phyloP scores from a whole-genome alignment of 2,113 vertebrate species.

The Mirounga angustirostris region DNA sequence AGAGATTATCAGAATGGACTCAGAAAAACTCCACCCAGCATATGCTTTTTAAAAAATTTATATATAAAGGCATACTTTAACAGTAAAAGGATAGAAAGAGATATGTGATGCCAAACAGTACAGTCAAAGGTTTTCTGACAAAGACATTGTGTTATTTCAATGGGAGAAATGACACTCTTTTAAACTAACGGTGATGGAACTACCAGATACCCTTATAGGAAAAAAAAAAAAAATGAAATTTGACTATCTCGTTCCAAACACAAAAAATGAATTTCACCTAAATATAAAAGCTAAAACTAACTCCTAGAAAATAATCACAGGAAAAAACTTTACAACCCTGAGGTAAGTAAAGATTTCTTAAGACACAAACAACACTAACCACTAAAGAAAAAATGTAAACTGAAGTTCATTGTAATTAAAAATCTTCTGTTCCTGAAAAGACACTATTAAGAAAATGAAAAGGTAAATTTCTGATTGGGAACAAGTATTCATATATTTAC shows the following conservation, averaged over 20 bases:
- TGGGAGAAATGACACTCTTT: background rate
- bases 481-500: background rate
- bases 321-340: background rate
- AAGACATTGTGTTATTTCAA: background rate
- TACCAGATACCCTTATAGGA: background rate
- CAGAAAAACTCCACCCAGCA: background rate
- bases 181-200: background rate
- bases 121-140: slow-evolving; percentile 21
- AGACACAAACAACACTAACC: background rate
- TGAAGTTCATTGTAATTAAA: background rate
- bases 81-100: background rate
- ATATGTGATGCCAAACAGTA: background rate
- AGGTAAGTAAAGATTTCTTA: slow-evolving; percentile 24
- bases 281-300: background rate
- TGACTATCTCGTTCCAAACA: background rate
- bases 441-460: slow-evolving; percentile 41
- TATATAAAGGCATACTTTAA: background rate
- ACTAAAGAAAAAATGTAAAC: background rate
- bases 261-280: slow-evolving; percentile 35
- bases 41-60: background rate
- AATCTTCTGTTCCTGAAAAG: slow-evolving; percentile 42
- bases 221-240: background rate
- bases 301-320: background rate
- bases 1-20: background rate
- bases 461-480: background rate